Conservation (phyloP, 2,888 invertebrate genomes). For the Drosophila yooni region DNA sequence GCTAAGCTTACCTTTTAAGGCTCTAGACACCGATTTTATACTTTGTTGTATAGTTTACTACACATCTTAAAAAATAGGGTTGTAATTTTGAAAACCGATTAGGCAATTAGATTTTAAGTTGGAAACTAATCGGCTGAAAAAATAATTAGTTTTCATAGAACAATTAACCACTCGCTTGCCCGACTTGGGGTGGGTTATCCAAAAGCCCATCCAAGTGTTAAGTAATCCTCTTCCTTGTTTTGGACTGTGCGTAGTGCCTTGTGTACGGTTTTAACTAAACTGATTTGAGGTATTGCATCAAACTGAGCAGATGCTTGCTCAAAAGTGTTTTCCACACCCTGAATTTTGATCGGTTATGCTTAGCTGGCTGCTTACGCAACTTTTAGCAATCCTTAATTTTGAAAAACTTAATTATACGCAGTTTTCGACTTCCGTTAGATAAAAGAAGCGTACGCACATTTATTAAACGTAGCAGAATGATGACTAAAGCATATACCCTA, state of each 20-base stretch:
- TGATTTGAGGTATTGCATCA: background rate
- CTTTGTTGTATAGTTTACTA: background rate
- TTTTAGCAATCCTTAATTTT: conserved; percentile 5
- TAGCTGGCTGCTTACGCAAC: conserved; percentile 21
- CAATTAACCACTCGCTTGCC: background rate
- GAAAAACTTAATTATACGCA: conserved; percentile 7
- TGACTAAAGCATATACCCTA: background rate
- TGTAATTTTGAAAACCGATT: background rate
- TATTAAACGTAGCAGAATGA: background rate
- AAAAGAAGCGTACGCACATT: background rate
- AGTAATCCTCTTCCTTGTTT: background rate
- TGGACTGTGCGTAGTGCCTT: background rate
- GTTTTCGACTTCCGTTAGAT: conserved; percentile 7
- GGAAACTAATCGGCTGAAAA: background rate
- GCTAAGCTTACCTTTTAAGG: background rate
- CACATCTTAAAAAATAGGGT: too few species aligned
- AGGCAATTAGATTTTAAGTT: background rate
- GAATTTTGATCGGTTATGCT: conserved; percentile 10
- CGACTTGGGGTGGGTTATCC: background rate
- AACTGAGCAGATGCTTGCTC: background rate
- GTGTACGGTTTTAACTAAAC: conserved; percentile 2
- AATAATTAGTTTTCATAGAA: conserved; percentile 1
- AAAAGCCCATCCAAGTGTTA: background rate
- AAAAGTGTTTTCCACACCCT: conserved; percentile 5
- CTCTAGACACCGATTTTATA: background rate